Evolutionary conservation across 2,113 vertebrate species (phyloP), one percentile per base, ranked within the genome.

Genomic region (Urocitellus parryii): DNA sequence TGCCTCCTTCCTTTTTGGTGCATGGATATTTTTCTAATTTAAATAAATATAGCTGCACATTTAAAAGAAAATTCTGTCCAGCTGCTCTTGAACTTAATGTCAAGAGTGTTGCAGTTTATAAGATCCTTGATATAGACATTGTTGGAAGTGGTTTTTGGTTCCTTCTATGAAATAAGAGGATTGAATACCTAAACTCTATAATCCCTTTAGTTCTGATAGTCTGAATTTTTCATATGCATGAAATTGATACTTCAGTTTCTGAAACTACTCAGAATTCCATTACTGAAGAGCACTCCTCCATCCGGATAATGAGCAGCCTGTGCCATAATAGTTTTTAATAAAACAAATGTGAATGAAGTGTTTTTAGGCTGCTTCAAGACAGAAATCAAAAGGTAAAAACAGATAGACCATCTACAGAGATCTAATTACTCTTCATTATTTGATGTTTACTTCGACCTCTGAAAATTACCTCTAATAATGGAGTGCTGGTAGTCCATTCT

Each of bases 321-420:
- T 77, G 18, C 39, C 5, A 4, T 78, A 88, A 73, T 4, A 56
- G 12, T 65, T 92, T 91, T 86, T 87, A 29, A 88, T 67, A 83
- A 95, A 45, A 37, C 29, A 9, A 39, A 67, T 80, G 53, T 65
- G 63, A 88, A 29, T 27, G 65, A 65, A 78, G 42, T 48, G 56
- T 67, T 79, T 72, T 34, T 20, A 81, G 90, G 22, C 61, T 89
- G 34, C 63, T 93, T 76, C 32, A 65, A 53, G 45, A 85, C 34
- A 83, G 24, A 92, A 93, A 96, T 18, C 56, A 74, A 42, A 67
- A 58, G 7, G 93, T 68, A n/a, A 37, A 91, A 77, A 42, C 67
- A 79, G 17, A 65, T 9, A 83, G 25, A 10, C 16, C 51, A 34
- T 73, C 25, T 56, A 18, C 39, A 86, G 67, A 90, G 79, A 80